phyloP scores from a whole-genome alignment of 2,113 vertebrate species.

The Ophthalmolycus amberensis region DNA sequence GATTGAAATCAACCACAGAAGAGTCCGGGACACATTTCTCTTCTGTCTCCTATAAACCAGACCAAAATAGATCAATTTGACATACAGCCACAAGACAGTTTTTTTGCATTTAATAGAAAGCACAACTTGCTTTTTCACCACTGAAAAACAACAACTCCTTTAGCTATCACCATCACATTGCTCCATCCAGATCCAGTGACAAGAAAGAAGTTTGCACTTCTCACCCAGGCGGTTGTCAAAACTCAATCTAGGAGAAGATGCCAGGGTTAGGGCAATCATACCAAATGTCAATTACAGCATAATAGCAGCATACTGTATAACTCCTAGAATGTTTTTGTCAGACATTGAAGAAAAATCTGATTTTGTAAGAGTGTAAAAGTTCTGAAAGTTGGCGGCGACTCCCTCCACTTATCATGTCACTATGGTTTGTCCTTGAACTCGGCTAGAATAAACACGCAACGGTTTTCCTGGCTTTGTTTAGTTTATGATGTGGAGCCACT shows the following conservation, averaged over 20 bases:
- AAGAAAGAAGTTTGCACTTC: slow-evolving; percentile 35
- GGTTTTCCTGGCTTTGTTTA: slow-evolving; percentile 73
- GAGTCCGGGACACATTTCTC: not conserved
- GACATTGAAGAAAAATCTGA: not conserved
- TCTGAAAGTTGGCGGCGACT: not conserved
- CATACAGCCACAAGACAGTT: not conserved
- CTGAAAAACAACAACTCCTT: not conserved
- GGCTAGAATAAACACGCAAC: slow-evolving; percentile 61
- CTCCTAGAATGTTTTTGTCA: not conserved
- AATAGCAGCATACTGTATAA: not conserved
- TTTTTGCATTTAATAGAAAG: not conserved
- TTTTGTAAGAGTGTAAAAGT: not conserved
- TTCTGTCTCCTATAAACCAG: not conserved
- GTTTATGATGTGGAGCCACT: slow-evolving; percentile 57
- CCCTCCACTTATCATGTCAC: slow-evolving; percentile 29
- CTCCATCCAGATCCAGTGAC: slow-evolving; percentile 17
- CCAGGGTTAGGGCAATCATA: slow-evolving; percentile 23
- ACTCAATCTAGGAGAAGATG: slow-evolving; percentile 18
- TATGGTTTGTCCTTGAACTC: slow-evolving; percentile 57
- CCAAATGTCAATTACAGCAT: not conserved
- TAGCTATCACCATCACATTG: not conserved
- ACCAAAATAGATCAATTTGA: not conserved
- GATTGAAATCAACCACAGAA: not conserved
- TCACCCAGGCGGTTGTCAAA: slow-evolving; percentile 18
- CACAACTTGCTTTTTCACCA: not conserved